These are phyloP conservation scores for Heliocidaris erythrogramma DNA, from an alignment of 35 echinoderm and acorn worm species.

Conservation along the genomic window DNA sequence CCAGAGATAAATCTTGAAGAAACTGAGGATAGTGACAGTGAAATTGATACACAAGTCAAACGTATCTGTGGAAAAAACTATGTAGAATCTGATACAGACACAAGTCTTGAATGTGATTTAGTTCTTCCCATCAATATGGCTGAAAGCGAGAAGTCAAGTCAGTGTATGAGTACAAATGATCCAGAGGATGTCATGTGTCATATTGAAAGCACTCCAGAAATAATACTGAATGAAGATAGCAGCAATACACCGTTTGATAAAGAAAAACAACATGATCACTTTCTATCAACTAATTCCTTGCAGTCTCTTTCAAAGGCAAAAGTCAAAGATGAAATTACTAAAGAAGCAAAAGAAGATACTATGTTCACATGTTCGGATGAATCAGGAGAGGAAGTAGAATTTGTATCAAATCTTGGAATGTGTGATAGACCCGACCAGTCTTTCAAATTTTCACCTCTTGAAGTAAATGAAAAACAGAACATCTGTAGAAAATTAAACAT, in stretches of 20 bases:
- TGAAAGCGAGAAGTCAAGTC: too few relatives aligned
- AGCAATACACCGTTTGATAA: too few relatives aligned
- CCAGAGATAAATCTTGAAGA: background rate
- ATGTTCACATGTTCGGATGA: background rate
- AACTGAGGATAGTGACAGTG: background rate
- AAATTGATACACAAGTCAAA: background rate
- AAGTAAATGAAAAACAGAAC: background rate
- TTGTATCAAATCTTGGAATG: background rate
- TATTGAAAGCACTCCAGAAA: too few relatives aligned
- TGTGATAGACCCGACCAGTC: constrained; percentile 44
- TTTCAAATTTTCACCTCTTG: constrained; percentile 51
- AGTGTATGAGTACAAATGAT: background rate
- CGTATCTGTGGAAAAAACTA: too few relatives aligned
- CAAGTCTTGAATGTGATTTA: too few relatives aligned
- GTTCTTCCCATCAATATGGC: too few relatives aligned
- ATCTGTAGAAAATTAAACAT: background rate
- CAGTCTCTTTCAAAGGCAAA: too few relatives aligned
- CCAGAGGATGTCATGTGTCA: too few relatives aligned
- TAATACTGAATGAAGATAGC: too few relatives aligned
- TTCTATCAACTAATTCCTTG: too few relatives aligned
- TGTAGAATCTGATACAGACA: too few relatives aligned
- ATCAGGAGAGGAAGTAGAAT: background rate
- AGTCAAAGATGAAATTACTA: background rate
- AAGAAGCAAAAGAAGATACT: background rate
- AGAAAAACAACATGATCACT: too few relatives aligned